A percentile compares a stretch with the other conserved stretches of the same genome.
Conservation (phyloP, 2,113 vertebrate genomes). For the Sciurus niger region DNA sequence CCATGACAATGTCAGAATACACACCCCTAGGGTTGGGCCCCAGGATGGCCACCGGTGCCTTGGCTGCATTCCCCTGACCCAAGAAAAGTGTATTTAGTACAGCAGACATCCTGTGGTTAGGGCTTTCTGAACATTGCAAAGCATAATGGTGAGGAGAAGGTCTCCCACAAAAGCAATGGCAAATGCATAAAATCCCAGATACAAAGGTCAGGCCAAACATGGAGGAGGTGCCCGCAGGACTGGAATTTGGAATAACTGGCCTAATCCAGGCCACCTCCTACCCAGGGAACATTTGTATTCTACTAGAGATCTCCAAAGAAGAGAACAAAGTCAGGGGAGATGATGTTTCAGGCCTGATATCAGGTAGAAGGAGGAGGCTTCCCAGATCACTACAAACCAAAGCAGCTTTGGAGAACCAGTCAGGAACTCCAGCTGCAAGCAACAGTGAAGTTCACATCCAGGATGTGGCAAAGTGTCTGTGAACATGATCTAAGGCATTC, state of each 20-base stretch:
- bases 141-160: neutral
- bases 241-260: neutral
- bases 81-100: accelerated
- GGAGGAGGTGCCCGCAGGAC: neutral
- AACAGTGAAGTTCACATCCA: neutral
- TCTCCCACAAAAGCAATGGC: neutral
- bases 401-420: neutral
- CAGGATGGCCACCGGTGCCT: neutral
- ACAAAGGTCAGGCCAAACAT: neutral
- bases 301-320: neutral
- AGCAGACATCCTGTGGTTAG: too few relatives aligned
- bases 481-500: neutral
- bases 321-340: neutral
- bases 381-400: neutral
- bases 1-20: neutral
- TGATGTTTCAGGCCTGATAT: neutral
- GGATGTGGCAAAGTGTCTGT: neutral
- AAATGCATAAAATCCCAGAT: neutral
- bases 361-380: neutral
- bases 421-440: neutral
- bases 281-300: neutral
- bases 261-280: neutral
- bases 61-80: too few relatives aligned
- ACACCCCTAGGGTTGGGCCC: neutral
- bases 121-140: too few relatives aligned